A percentile compares a stretch with the other conserved stretches of the same genome.
Evolutionary conservation across 2,797 vertebrate genomes (phyloP).

Genomic region (Alouatta caraya): DNA sequence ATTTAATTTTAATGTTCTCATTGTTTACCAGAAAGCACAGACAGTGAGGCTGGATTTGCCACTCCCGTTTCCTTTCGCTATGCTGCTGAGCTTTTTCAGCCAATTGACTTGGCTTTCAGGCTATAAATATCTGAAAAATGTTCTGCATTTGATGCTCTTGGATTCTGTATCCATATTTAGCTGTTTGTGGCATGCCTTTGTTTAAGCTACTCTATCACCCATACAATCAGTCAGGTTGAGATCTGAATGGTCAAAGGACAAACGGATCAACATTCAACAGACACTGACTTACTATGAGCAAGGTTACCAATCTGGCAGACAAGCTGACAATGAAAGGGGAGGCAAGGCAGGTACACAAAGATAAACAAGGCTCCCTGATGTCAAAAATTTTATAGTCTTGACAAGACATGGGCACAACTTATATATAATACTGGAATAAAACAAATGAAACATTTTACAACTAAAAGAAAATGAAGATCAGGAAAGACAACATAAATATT

Average conservation of each 20-base stretch:
- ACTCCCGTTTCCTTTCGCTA: slow-evolving; percentile 78
- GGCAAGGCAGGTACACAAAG: slow-evolving; percentile 16
- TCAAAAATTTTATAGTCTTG: slow-evolving; percentile 28
- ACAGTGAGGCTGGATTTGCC: slow-evolving; percentile 78
- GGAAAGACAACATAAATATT: background rate
- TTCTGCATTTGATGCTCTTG: slow-evolving; percentile 83
- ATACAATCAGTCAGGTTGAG: slow-evolving; percentile 78
- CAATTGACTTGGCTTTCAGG: slow-evolving; percentile 84
- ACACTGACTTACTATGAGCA: background rate
- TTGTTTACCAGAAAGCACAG: slow-evolving; percentile 83
- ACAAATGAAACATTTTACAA: slow-evolving; percentile 50
- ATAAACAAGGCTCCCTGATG: background rate
- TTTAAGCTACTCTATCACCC: slow-evolving; percentile 77
- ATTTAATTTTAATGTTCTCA: slow-evolving; percentile 81
- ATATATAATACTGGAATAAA: background rate
- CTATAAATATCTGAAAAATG: slow-evolving; percentile 84
- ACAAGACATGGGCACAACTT: slow-evolving; percentile 6
- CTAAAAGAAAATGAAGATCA: slow-evolving; percentile 32
- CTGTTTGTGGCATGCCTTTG: slow-evolving; percentile 81
- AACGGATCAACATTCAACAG: slow-evolving; percentile 50
- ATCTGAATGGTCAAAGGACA: slow-evolving; percentile 47
- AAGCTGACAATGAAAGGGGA: background rate
- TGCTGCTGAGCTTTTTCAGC: slow-evolving; percentile 81
- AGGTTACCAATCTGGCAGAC: slow-evolving; percentile 19
- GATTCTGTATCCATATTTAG: slow-evolving; percentile 84